Evolutionary conservation across 1,140 invertebrate species (phyloP).

Genomic region (Cherax destructor): DNA sequence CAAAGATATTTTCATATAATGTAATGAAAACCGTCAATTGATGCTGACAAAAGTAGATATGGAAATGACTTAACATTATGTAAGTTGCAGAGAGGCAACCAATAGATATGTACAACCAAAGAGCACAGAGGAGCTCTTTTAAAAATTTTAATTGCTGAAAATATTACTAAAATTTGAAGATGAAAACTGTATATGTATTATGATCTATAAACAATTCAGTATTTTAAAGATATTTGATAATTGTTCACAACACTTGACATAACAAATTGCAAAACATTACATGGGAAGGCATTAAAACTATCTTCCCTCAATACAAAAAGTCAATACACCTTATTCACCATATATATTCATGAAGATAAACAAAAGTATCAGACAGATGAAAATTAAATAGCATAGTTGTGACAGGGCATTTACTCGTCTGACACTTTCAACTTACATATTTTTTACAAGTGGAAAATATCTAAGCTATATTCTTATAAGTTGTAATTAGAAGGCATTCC

Average conservation of each 20-base stretch:
- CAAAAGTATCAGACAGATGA: not conserved
- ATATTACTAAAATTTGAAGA: constrained; percentile 38
- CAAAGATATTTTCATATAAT: constrained; percentile 29
- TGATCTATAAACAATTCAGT: constrained; percentile 29
- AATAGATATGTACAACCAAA: constrained; percentile 64
- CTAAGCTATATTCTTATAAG: not conserved
- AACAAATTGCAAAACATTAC: constrained; percentile 12
- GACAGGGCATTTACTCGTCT: not conserved
- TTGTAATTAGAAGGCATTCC: constrained; percentile 10
- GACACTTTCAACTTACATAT: not conserved
- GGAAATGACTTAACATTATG: constrained; percentile 34
- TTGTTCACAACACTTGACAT: constrained; percentile 47
- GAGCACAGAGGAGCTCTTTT: constrained; percentile 30
- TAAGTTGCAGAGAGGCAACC: constrained; percentile 54
- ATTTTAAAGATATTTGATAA: constrained; percentile 15
- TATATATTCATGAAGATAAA: not conserved
- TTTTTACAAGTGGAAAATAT: not conserved
- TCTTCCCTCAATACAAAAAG: constrained; percentile 19
- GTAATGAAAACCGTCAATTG: constrained; percentile 23
- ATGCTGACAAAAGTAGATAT: constrained; percentile 37
- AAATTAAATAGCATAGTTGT: not conserved
- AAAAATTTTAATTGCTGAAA: constrained; percentile 31
- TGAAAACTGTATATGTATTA: constrained; percentile 30
- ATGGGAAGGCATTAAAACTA: not conserved
- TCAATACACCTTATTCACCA: constrained; percentile 27